phyloP scores from a whole-genome alignment of 2,888 invertebrate genomes.

The Neoascia interrupta region DNA sequence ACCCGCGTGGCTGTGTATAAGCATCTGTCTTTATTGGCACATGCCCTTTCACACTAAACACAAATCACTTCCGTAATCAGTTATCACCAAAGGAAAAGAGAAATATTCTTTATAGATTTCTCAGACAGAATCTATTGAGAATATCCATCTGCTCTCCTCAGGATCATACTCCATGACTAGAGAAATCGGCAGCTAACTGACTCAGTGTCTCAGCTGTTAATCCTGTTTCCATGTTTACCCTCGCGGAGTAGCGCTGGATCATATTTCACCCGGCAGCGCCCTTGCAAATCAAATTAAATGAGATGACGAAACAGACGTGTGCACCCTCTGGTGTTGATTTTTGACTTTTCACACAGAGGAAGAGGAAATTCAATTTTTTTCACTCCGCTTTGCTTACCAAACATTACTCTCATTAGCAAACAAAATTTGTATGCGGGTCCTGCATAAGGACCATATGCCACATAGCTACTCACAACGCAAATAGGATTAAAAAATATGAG shows the following conservation, averaged over 20 bases:
- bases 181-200: slow-evolving; percentile 48
- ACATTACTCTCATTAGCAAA: slow-evolving; percentile 21
- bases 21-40: too few species aligned
- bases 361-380: slow-evolving; percentile 16
- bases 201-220: slow-evolving; percentile 57
- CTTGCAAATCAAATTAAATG: slow-evolving; percentile 36
- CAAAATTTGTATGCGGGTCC: slow-evolving; percentile 47
- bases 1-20: too few species aligned
- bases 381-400: not conserved
- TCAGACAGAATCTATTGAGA: too few species aligned
- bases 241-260: slow-evolving; percentile 25
- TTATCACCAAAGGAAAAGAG: too few species aligned
- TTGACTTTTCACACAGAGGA: slow-evolving; percentile 34
- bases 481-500: slow-evolving; percentile 17
- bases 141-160: too few species aligned
- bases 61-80: too few species aligned
- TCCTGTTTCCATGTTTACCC: slow-evolving; percentile 40
- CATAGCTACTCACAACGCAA: slow-evolving; percentile 33
- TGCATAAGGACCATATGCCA: slow-evolving; percentile 59
- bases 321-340: slow-evolving; percentile 29
- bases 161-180: too few species aligned
- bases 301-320: slow-evolving; percentile 20
- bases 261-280: slow-evolving; percentile 41
- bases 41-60: too few species aligned
- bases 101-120: too few species aligned